phyloP scores from a whole-genome alignment of 2,113 vertebrate genomes.

The Microtus pennsylvanicus region DNA sequence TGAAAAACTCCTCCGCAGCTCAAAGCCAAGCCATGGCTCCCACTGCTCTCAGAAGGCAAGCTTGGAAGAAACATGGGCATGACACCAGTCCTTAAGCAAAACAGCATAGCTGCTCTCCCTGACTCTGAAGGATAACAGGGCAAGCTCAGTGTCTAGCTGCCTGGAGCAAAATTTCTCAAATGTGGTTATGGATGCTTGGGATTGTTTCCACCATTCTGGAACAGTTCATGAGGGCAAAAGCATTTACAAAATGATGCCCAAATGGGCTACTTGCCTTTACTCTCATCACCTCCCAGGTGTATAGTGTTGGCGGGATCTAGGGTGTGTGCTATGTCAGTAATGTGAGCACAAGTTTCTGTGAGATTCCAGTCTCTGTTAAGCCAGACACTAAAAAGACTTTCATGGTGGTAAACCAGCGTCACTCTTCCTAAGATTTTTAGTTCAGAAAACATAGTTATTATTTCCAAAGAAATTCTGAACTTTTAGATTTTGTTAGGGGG shows the following conservation, averaged over 20 bases:
- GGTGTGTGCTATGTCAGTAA: neutral
- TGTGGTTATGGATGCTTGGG: neutral
- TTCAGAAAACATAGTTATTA: neutral
- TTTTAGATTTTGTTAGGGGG: neutral
- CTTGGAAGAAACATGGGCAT: neutral
- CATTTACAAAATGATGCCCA: neutral
- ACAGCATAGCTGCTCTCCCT: neutral
- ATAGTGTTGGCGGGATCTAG: neutral
- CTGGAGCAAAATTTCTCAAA: conserved; percentile 28
- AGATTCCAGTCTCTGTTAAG: neutral
- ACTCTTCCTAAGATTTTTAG: neutral
- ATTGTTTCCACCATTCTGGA: neutral
- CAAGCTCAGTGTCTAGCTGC: neutral
- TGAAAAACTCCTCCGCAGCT: neutral
- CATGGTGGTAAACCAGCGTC: neutral
- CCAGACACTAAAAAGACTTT: neutral
- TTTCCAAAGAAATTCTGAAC: neutral
- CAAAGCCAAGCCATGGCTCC: conserved; percentile 12
- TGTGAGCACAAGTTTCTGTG: neutral
- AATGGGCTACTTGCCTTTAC: neutral
- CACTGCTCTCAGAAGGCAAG: neutral
- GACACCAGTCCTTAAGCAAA: neutral
- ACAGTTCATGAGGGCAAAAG: neutral
- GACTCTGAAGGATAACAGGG: neutral
- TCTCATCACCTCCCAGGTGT: neutral